These are phyloP conservation scores for Glaucomys volans DNA, from an alignment of 2,113 vertebrate species.

Conservation along the genomic window DNA sequence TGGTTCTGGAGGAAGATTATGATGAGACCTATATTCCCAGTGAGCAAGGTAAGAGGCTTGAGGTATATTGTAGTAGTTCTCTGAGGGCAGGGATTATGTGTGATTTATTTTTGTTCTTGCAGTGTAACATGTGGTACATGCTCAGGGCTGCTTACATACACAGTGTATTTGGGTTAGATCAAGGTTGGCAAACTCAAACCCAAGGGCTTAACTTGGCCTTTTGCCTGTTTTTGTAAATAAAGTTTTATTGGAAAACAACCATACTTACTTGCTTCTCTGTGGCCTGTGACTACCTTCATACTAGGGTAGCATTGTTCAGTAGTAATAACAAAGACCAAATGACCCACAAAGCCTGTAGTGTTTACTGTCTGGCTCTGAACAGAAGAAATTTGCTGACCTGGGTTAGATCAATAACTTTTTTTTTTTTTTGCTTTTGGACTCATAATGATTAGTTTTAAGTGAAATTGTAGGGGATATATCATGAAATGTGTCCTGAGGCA, in stretches of 20 bases:
- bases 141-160: neutral
- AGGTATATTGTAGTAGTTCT: neutral
- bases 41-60: constrained; percentile 82
- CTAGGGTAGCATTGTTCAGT: neutral
- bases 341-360: neutral
- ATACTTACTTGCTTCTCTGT: neutral
- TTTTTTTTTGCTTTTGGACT: neutral
- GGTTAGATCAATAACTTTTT: neutral
- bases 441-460: constrained; percentile 20
- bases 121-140: neutral
- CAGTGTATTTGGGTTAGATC: neutral
- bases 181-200: neutral
- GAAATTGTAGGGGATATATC: neutral
- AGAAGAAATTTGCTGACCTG: neutral
- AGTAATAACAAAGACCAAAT: neutral
- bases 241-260: constrained; percentile 21
- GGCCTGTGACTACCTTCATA: neutral
- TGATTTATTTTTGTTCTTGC: neutral
- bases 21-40: constrained; percentile 92
- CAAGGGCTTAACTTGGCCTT: neutral
- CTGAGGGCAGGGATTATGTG: neutral
- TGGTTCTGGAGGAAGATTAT: constrained; percentile 94
- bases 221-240: constrained; percentile 21
- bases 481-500: neutral
- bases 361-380: neutral